Percentiles rank a stretch among this genome's conserved stretches.
Evolutionary conservation across 2,113 vertebrate species (phyloP).

Genomic region (Bettongia penicillata): DNA sequence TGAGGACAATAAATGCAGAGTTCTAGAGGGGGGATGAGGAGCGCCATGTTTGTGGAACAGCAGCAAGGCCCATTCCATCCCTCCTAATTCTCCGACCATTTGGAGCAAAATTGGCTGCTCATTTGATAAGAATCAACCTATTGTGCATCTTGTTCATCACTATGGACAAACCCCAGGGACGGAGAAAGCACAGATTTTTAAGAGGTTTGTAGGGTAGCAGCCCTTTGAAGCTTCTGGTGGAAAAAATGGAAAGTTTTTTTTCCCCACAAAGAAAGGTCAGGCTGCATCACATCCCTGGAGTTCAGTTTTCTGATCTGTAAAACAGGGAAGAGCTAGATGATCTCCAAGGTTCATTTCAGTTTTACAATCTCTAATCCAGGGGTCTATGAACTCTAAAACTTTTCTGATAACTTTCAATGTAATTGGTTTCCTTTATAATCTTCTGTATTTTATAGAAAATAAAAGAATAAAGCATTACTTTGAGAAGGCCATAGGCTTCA

Average conservation of each 20-base stretch:
- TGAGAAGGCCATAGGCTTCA: background rate
- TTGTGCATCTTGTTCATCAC: background rate
- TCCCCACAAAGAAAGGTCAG: background rate
- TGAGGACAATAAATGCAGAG: background rate
- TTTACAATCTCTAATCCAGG: background rate
- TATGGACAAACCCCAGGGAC: background rate
- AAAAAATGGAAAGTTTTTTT: background rate
- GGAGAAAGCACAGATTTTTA: background rate
- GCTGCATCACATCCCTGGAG: background rate
- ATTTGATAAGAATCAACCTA: background rate
- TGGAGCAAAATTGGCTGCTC: background rate
- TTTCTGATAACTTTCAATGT: background rate
- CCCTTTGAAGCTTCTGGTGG: background rate
- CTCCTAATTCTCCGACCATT: background rate
- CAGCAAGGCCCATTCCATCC: background rate
- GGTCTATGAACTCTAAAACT: background rate
- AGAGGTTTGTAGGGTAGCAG: background rate
- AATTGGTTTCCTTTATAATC: background rate
- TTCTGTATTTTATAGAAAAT: background rate
- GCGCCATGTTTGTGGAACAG: background rate
- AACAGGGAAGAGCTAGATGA: background rate
- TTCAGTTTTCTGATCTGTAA: background rate
- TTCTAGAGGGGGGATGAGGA: background rate
- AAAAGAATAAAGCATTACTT: background rate
- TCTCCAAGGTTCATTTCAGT: background rate